phyloP scores from a whole-genome alignment of 1,140 invertebrate species.

The Zeugodacus cucurbitae region DNA sequence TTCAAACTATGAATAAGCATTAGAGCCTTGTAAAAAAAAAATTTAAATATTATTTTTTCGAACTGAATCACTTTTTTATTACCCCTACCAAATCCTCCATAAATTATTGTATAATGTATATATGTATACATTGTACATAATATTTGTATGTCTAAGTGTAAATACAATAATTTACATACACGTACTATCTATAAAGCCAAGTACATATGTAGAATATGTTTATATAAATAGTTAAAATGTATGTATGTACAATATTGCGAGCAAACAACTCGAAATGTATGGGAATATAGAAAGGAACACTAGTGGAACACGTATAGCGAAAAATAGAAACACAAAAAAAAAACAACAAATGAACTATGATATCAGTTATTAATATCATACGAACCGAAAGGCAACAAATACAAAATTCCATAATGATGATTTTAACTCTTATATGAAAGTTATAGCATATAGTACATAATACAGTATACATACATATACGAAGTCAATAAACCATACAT shows the following conservation, averaged over 20 bases:
- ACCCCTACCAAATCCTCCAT: background rate
- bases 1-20: too few species aligned
- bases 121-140: conserved; percentile 7
- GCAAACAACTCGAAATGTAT: background rate
- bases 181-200: background rate
- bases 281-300: background rate
- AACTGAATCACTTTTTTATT: too few species aligned
- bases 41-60: too few species aligned
- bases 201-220: background rate
- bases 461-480: background rate
- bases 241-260: background rate
- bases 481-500: background rate
- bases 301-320: background rate
- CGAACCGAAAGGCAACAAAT: background rate
- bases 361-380: background rate
- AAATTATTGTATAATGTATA: background rate
- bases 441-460: background rate
- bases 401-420: background rate
- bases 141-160: conserved; percentile 20
- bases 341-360: background rate
- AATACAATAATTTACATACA: conserved; percentile 41
- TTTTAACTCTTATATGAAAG: background rate
- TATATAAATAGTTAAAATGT: background rate
- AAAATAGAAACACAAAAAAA: background rate
- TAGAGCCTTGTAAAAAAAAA: too few species aligned